Percentiles rank a stretch among this genome's conserved stretches.
These are phyloP conservation scores for Miltochrista miniata DNA, from an alignment of 2,888 invertebrate genomes.

Conservation along the genomic window DNA sequence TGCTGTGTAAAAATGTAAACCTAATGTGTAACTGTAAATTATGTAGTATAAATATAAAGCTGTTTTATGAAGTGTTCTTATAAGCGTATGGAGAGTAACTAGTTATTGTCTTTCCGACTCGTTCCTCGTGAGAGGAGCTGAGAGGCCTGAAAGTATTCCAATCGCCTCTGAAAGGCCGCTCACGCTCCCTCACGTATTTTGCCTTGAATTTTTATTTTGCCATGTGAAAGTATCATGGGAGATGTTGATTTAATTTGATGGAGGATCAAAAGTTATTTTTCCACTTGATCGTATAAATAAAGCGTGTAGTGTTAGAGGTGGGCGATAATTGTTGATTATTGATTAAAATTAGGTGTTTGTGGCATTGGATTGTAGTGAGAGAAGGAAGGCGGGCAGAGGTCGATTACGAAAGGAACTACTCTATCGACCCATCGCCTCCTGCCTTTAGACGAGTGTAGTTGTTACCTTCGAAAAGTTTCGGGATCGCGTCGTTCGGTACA, in stretches of 20 bases:
- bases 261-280: slow-evolving; percentile 81
- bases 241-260: slow-evolving; percentile 75
- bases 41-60: slow-evolving; percentile 80
- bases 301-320: slow-evolving; percentile 79
- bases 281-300: slow-evolving; percentile 79
- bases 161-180: slow-evolving; percentile 39
- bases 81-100: slow-evolving; percentile 68
- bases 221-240: slow-evolving; percentile 66
- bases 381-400: slow-evolving; percentile 20
- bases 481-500: slow-evolving; percentile 76
- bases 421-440: not conserved
- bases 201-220: slow-evolving; percentile 74
- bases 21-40: slow-evolving; percentile 80
- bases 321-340: slow-evolving; percentile 83
- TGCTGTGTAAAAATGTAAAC: slow-evolving; percentile 83
- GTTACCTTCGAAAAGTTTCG: slow-evolving; percentile 65
- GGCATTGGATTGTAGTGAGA: slow-evolving; percentile 71
- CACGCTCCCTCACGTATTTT: slow-evolving; percentile 45
- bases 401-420: slow-evolving; percentile 4
- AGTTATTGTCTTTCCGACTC: slow-evolving; percentile 52
- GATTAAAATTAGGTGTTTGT: slow-evolving; percentile 81
- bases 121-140: slow-evolving; percentile 29
- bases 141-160: slow-evolving; percentile 26
- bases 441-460: slow-evolving; percentile 59
- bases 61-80: slow-evolving; percentile 83